Conservation (phyloP, 2,797 vertebrate species). For the Girardinus metallicus region DNA sequence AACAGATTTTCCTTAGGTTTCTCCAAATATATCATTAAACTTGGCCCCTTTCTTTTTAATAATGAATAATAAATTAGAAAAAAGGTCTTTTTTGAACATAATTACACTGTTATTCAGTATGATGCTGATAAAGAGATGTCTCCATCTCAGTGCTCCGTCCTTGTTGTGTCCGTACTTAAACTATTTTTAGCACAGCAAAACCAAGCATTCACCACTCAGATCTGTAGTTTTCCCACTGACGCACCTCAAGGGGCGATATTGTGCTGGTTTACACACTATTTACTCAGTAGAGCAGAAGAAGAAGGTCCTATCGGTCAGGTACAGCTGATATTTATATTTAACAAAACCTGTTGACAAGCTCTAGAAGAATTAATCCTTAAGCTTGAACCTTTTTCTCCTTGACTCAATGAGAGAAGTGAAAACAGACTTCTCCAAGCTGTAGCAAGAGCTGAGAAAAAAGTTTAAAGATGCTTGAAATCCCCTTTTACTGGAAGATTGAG, state of each 20-base stretch:
- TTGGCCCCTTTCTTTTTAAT: neutral
- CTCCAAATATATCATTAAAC: neutral
- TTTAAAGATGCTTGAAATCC: neutral
- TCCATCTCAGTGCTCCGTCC: neutral
- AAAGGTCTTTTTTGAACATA: neutral
- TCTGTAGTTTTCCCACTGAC: neutral
- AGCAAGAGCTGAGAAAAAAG: neutral
- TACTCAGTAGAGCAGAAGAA: neutral
- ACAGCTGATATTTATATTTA: neutral
- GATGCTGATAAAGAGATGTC: neutral
- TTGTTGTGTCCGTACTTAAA: neutral
- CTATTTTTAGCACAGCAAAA: neutral
- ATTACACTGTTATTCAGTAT: neutral
- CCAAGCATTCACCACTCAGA: neutral
- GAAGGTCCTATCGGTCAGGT: neutral
- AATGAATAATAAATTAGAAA: neutral
- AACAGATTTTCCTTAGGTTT: neutral
- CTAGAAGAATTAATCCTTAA: neutral
- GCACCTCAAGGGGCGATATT: neutral
- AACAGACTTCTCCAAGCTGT: neutral
- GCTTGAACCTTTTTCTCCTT: neutral
- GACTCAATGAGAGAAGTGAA: neutral
- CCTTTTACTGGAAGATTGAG: neutral
- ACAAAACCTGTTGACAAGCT: neutral
- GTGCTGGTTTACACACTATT: neutral